Conservation (phyloP, 2,797 vertebrate species). For the Coregonus suidteri region DNA sequence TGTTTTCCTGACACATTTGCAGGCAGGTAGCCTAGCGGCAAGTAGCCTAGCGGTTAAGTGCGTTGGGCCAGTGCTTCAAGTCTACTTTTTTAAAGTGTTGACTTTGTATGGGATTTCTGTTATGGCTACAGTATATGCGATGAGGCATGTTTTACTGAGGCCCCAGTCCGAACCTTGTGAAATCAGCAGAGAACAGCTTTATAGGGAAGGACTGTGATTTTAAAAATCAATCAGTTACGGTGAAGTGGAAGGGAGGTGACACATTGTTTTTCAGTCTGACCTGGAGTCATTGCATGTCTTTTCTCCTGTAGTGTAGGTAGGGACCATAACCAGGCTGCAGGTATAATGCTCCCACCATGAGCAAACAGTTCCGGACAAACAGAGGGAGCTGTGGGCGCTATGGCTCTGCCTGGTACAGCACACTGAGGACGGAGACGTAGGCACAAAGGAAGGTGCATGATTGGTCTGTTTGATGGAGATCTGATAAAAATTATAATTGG, state of each 20-base stretch:
- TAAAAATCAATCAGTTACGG: conserved; percentile 55
- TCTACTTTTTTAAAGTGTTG: not conserved
- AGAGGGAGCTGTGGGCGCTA: conserved; percentile 69
- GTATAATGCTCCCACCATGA: conserved; percentile 81
- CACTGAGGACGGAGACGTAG: conserved; percentile 64
- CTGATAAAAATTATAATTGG: conserved; percentile 84
- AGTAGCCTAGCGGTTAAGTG: too few relatives aligned
- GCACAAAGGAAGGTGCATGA: conserved; percentile 73
- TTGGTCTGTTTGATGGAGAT: conserved; percentile 81
- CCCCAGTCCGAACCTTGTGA: conserved; percentile 41
- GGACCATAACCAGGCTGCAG: conserved; percentile 57
- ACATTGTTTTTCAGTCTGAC: conserved; percentile 49
- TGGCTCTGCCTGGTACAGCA: conserved; percentile 85
- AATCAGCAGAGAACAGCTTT: conserved; percentile 7
- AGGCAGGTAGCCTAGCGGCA: not conserved
- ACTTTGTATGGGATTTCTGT: conserved; percentile 28
- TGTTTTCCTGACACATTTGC: not conserved
- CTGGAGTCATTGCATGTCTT: conserved; percentile 33
- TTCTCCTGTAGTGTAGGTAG: conserved; percentile 33
- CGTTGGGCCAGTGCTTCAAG: not conserved
- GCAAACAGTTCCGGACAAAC: conserved; percentile 88
- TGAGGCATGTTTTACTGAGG: not conserved
- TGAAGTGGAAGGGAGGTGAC: conserved; percentile 45
- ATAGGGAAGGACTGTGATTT: conserved; percentile 39
- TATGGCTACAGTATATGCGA: conserved; percentile 21